Evolutionary conservation across 2,888 invertebrate genomes (phyloP).

Genomic region (Tolmerus cingulatus): DNA sequence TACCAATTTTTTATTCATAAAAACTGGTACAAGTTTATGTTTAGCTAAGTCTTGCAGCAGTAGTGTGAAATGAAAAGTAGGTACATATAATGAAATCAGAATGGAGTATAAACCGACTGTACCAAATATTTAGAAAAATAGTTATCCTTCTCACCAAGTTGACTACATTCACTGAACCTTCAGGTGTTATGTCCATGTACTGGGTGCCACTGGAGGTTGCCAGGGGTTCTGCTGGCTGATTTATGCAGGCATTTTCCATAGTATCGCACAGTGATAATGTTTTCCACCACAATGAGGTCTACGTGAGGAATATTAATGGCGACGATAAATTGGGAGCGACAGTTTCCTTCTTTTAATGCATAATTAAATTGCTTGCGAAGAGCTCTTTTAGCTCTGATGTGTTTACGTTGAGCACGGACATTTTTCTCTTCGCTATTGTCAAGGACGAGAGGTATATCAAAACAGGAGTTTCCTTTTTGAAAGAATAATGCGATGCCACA

Average conservation of each 20-base stretch:
- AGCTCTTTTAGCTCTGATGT: constrained; percentile 22
- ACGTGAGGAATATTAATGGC: constrained; percentile 19
- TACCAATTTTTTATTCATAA: no score
- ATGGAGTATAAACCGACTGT: not conserved
- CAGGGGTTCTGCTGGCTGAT: not conserved
- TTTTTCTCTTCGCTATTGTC: not conserved
- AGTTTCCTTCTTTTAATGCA: constrained; percentile 19
- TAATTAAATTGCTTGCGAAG: constrained; percentile 24
- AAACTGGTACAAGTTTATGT: no score
- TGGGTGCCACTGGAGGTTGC: not conserved
- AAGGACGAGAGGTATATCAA: not conserved
- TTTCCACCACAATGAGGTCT: constrained; percentile 6
- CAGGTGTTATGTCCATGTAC: not conserved
- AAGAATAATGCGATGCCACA: not conserved
- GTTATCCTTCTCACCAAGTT: not conserved
- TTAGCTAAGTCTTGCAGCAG: no score
- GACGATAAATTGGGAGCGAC: constrained; percentile 2
- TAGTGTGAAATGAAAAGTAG: no score
- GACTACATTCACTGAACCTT: not conserved
- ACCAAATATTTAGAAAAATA: not conserved
- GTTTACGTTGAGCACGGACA: not conserved
- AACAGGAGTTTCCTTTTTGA: not conserved
- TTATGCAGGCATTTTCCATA: not conserved
- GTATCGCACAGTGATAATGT: constrained; percentile 1
- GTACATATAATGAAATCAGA: no score